Percentiles rank a stretch among this genome's conserved stretches.
Conservation (phyloP, 2,113 vertebrate species). For the Laterallus jamaicensis region DNA sequence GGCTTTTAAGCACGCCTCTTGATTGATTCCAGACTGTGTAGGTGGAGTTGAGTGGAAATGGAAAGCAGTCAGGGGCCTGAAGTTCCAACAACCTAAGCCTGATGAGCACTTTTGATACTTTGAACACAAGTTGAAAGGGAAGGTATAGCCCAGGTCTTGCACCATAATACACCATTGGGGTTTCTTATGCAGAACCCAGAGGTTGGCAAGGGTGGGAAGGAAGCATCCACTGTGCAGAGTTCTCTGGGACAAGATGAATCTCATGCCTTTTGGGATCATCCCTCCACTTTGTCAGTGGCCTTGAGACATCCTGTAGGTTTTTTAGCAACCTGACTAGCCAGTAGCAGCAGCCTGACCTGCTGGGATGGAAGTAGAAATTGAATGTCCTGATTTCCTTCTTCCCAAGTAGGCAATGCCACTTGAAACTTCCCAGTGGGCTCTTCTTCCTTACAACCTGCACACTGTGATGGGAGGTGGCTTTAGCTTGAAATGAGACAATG, state of each 20-base stretch:
- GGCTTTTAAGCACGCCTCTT: not conserved
- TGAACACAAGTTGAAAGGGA: not conserved
- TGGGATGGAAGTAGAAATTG: not conserved
- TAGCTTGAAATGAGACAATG: not conserved
- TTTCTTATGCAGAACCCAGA: not conserved
- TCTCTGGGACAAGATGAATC: not conserved
- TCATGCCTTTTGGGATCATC: not conserved
- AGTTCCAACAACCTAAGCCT: not conserved
- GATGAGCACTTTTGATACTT: not conserved
- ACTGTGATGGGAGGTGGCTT: not conserved
- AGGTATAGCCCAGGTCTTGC: not conserved
- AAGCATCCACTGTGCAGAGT: not conserved
- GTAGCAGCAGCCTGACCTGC: not conserved
- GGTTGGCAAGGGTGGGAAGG: rapidly evolving
- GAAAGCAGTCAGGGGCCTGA: not conserved
- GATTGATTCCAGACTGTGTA: not conserved
- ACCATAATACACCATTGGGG: not conserved
- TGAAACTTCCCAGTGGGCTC: not conserved
- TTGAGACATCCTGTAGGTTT: not conserved
- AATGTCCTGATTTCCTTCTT: not conserved
- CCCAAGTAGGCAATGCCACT: not conserved
- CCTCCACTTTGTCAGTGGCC: not conserved
- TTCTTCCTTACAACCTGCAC: not conserved
- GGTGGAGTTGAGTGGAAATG: not conserved
- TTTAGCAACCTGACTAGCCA: not conserved